Evolutionary conservation across 2,113 vertebrate species (phyloP).

Genomic region (Osmerus eperlanus): DNA sequence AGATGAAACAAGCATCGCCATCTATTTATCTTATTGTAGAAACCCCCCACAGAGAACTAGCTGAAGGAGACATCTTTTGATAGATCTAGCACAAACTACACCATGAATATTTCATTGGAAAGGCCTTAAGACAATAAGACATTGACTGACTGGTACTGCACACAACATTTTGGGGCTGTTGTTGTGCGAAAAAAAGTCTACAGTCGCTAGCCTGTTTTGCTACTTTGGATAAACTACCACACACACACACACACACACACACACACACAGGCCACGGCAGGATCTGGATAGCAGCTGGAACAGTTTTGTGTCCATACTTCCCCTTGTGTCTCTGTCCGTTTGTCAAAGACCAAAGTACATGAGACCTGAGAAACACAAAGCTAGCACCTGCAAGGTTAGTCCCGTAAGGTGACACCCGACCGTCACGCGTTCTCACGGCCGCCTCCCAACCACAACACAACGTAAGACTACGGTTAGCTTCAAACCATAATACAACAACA

Average conservation of each 20-base stretch:
- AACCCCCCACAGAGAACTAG: not conserved
- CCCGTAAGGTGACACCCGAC: constrained; percentile 35
- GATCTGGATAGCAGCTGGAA: too few species aligned
- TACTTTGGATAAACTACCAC: too few species aligned
- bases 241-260: too few species aligned
- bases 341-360: constrained; percentile 12
- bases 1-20: constrained; percentile 30
- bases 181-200: not conserved
- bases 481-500: too few species aligned
- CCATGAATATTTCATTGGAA: not conserved
- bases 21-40: constrained; percentile 3
- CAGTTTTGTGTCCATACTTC: not conserved
- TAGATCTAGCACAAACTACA: not conserved
- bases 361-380: constrained; percentile 4
- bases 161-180: not conserved
- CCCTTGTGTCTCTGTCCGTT: constrained; percentile 33
- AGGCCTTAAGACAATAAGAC: constrained; percentile 9
- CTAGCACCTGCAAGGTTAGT: constrained; percentile 26
- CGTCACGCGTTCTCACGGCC: constrained; percentile 18
- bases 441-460: too few species aligned
- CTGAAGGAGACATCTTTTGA: constrained; percentile 11
- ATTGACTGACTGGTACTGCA: not conserved
- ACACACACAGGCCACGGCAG: too few species aligned
- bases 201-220: too few species aligned
- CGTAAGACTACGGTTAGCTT: too few species aligned